phyloP scores from a whole-genome alignment of 2,888 invertebrate genomes.

The Strigamia maritima region DNA sequence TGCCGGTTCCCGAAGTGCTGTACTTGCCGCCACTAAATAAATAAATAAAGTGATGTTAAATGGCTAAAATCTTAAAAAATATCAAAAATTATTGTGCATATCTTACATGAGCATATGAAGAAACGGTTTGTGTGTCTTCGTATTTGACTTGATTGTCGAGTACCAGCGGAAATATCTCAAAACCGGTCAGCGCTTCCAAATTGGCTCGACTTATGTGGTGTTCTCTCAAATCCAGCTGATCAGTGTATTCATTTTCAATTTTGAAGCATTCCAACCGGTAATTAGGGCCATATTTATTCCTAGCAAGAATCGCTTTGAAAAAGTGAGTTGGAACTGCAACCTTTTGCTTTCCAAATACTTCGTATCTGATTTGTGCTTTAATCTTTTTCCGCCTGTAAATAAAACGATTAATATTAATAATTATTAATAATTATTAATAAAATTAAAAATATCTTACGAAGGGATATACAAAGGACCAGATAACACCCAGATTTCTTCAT shows the following conservation, averaged over 20 bases:
- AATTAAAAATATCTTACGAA: background rate
- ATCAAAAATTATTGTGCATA: too few species aligned
- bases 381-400: background rate
- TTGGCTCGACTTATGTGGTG: background rate
- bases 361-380: background rate
- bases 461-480: background rate
- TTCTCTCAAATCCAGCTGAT: background rate
- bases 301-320: background rate
- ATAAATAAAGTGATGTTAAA: too few species aligned
- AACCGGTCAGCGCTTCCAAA: background rate
- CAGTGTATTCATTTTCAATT: background rate
- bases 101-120: background rate
- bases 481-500: background rate
- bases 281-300: background rate
- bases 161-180: background rate
- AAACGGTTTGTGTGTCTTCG: background rate
- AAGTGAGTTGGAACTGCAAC: background rate
- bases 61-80: too few species aligned
- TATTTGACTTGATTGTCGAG: background rate
- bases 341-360: background rate
- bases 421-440: background rate
- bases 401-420: background rate
- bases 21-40: too few species aligned
- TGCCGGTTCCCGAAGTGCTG: too few species aligned
- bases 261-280: background rate